Evolutionary conservation across 2,797 vertebrate genomes (phyloP), one percentile per base, ranked within the genome.

Genomic region (Chanos chanos): DNA sequence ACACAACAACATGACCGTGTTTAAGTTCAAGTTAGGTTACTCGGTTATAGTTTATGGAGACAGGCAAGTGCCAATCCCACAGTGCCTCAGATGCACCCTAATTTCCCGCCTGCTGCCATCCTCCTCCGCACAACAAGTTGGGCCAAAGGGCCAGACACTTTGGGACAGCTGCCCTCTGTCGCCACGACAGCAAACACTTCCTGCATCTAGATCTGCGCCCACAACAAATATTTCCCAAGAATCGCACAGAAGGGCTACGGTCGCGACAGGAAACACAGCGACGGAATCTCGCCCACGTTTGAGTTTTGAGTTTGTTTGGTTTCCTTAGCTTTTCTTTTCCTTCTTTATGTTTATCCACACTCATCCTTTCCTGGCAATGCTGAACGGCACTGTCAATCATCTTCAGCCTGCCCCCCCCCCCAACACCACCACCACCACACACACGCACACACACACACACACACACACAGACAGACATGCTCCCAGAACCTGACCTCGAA

Each of bases 401-500:
- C 12, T 63, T 54, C 44, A 21, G 41, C 31, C 19, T 8, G 28
- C 13, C 34, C 36, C 22, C 16, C 49, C 33, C 5, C 21, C 10
- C 51, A 30, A 19, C 28, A 13, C 22, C 9, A 30, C 43, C 47
- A 18, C 25, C 15, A 52, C 7, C 53, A 27, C 33, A 36, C 31
- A 49, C 15, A 9, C 39, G 25, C 7, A 7, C 16, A 8, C 28
- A 58, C 31, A 60, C 39, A 45, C 4, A 30, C 39, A 33, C 41
- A 65, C 39, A 24, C 51, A 39, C 27, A n/a, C 18, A 28, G 15
- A 33, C 1, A 19, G 8, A 2, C 3, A 49, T 24, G 49, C 12
- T 28, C 10, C 27, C 13, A 33, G 44, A 15, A 7, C 44, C 86
- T 78, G 73, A 90, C 89, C 89, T 90, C 83, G 47, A 91, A 67